phyloP scores from a whole-genome alignment of 2,797 vertebrate species.

The Ctenosaura bakeri region DNA sequence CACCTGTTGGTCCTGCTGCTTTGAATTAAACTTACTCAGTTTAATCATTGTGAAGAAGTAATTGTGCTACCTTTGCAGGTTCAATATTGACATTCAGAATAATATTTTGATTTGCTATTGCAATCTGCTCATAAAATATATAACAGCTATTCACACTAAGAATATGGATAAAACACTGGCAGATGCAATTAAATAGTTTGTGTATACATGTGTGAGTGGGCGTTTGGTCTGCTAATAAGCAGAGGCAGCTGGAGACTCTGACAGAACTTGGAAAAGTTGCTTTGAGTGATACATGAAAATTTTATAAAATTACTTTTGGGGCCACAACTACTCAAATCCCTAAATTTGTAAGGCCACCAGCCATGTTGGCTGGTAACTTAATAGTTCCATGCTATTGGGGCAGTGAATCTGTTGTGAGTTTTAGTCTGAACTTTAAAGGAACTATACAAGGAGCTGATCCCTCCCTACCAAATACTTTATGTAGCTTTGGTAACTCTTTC shows the following conservation, averaged over 20 bases:
- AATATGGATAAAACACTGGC: constrained; percentile 49
- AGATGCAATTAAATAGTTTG: background rate
- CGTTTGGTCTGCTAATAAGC: background rate
- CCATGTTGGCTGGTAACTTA: too few species aligned
- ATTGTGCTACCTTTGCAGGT: constrained; percentile 66
- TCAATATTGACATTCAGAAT: constrained; percentile 65
- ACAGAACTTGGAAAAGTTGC: too few species aligned
- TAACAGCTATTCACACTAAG: constrained; percentile 5
- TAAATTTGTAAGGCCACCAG: too few species aligned
- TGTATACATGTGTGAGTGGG: background rate
- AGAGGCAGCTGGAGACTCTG: background rate
- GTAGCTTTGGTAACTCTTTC: too few species aligned
- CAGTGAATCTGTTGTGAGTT: too few species aligned
- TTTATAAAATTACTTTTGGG: background rate
- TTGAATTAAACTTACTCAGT: constrained; percentile 76
- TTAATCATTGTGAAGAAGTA: constrained; percentile 72
- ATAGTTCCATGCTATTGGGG: too few species aligned
- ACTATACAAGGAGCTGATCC: too few species aligned
- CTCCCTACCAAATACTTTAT: too few species aligned
- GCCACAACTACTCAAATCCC: background rate
- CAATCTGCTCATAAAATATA: constrained; percentile 47
- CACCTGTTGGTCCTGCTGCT: constrained; percentile 75
- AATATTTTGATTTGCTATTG: constrained; percentile 51
- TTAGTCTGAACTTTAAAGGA: too few species aligned
- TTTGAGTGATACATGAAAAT: too few species aligned